Base-by-base conservation (phyloP, 2,888 invertebrate species). In the Spilosoma lubricipeda region DNA sequence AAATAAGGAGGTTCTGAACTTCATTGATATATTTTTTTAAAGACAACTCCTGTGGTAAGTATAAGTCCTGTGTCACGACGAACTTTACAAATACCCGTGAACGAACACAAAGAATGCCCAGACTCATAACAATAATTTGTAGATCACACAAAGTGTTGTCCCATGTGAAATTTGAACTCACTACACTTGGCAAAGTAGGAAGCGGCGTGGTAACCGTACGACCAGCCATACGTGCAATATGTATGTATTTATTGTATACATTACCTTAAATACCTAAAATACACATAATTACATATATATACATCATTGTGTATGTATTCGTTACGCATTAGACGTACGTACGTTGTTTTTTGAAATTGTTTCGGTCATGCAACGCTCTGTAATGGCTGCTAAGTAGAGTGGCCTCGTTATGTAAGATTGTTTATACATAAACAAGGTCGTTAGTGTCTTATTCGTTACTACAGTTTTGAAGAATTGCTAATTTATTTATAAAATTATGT, bases 381-480 rank as follows among this genome's bases (percentile, higher is more conserved):
- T 85, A 86, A 87, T 87, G 85, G 85, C 82, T 81, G 78, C 85
- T 85, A 86, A 87, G 82, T 85, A 85, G 84, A 85, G 85, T 86
- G 91, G 85, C 93, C 93, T 93, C 87, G 90, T 92, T 90, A 91
- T 89, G 88, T 91, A 90, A 92, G 85, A 91, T 91, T 90, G 91
- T 91, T 90, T 90, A 88, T 89, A 90, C 88, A 90, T 88, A 81
- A 78, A 86, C 92, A 92, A 93, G 93, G 93, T 89, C 90, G 84
- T 79, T n/a, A 39, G 64, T 68, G 27, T 75, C 27, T 72, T 70
- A 75, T 63, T 70, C 56, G 79, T 71, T 36, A 65, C 23, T 82
- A 82, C 84, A 82, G 82, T 84, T 83, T 86, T 81, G n/a, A 79
- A 81, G 81, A 77, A 81, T 82, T 82, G 77, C 27, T 74, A 39